phyloP scores from a whole-genome alignment of 2,113 vertebrate species.

The Cyanocitta stelleri region DNA sequence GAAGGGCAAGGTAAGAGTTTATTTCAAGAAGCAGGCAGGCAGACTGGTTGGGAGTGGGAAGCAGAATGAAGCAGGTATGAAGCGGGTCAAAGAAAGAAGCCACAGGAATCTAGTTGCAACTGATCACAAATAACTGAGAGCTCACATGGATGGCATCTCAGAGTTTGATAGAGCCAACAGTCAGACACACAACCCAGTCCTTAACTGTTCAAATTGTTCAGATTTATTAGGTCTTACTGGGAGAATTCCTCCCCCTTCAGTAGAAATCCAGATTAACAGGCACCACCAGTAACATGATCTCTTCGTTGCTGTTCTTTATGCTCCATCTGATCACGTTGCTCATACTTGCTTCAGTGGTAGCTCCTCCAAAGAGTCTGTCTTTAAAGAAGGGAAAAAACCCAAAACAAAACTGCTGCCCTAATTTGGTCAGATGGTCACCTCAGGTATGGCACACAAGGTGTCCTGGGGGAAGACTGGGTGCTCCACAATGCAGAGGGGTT shows the following conservation, averaged over 20 bases:
- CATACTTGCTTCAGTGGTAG: not conserved
- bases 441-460: accelerated
- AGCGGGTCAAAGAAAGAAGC: not conserved
- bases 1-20: not conserved
- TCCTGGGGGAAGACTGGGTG: not conserved
- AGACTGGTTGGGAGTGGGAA: not conserved
- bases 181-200: not conserved
- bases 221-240: not conserved
- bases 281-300: not conserved
- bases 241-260: not conserved
- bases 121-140: not conserved
- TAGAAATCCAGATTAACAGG: not conserved
- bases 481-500: not conserved
- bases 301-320: not conserved
- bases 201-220: not conserved
- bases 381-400: not conserved
- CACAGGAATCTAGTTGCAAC: not conserved
- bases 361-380: not conserved
- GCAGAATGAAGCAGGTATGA: not conserved
- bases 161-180: not conserved
- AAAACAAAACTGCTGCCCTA: not conserved
- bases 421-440: not conserved
- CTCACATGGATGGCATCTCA: not conserved
- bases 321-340: not conserved
- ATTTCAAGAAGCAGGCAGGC: not conserved